Conservation (phyloP, 2,797 vertebrate species). For the Sebastes cheni region DNA sequence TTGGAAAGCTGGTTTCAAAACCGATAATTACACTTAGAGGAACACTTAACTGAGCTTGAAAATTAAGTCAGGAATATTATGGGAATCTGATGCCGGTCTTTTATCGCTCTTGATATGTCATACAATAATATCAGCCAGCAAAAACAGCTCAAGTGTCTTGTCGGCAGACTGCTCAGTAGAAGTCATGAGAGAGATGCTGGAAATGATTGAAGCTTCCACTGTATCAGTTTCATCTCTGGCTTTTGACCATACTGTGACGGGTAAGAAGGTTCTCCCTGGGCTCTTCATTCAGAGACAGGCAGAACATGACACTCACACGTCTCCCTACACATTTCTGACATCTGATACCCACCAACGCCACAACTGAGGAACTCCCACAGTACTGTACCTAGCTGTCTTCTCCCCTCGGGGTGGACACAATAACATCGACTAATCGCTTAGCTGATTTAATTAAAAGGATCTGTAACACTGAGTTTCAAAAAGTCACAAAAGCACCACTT, state of each 20-base stretch:
- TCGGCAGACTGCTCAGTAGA: background rate
- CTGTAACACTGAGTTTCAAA: too few species aligned
- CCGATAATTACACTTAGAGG: background rate
- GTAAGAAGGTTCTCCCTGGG: constrained; percentile 26
- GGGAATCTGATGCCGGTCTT: background rate
- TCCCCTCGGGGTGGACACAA: background rate
- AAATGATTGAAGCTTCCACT: constrained; percentile 5
- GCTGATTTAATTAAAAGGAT: too few species aligned
- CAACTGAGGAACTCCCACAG: background rate
- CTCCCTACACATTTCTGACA: constrained; percentile 62
- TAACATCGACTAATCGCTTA: background rate
- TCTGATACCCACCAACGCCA: constrained; percentile 36
- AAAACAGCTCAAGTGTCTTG: constrained; percentile 12
- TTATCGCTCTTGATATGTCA: background rate
- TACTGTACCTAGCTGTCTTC: background rate
- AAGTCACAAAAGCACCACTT: too few species aligned
- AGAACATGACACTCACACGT: constrained; percentile 56
- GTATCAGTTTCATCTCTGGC: constrained; percentile 5
- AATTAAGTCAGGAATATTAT: background rate
- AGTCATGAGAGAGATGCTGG: background rate
- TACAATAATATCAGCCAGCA: background rate
- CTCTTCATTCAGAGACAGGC: constrained; percentile 50
- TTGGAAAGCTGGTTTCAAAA: background rate
- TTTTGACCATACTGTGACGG: background rate
- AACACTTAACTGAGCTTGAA: background rate